phyloP scores from a whole-genome alignment of 1,140 invertebrate species.

The Parasteatoda tepidariorum region DNA sequence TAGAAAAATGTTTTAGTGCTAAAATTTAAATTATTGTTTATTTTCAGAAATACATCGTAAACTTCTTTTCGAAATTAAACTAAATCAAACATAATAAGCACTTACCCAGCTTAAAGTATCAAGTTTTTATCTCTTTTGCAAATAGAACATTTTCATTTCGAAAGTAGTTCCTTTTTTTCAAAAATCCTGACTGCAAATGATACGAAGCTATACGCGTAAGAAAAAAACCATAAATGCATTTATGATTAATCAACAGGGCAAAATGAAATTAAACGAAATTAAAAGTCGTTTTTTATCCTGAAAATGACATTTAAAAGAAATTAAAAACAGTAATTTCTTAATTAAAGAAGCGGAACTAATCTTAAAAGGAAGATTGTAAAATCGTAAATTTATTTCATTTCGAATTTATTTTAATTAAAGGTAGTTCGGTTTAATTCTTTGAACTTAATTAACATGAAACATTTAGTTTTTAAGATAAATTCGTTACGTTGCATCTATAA shows the following conservation, averaged over 20 bases:
- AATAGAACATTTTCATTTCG: too few species aligned
- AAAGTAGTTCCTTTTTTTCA: too few species aligned
- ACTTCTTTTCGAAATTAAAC: too few species aligned
- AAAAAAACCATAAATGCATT: conserved; percentile 6
- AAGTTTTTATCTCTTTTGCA: too few species aligned
- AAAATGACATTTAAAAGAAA: neutral
- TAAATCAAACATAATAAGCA: too few species aligned
- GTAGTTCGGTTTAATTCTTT: neutral
- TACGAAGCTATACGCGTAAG: neutral
- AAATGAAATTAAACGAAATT: conserved; percentile 14
- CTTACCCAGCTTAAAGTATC: too few species aligned
- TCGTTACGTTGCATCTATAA: too few species aligned
- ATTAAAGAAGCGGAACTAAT: conserved; percentile 27
- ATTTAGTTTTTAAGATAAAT: neutral
- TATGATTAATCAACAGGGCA: conserved; percentile 11
- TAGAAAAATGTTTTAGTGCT: too few species aligned
- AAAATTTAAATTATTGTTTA: too few species aligned
- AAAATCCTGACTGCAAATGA: too few species aligned
- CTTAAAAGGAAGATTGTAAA: neutral
- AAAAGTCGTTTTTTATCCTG: conserved; percentile 1
- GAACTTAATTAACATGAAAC: neutral
- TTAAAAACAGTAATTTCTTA: conserved; percentile 9
- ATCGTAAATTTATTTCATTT: neutral
- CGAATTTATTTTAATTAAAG: neutral
- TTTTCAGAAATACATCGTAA: too few species aligned